Percentiles rank a stretch among this genome's conserved stretches.
These are phyloP conservation scores for Petrocephalus schoutedeni DNA, from an alignment of 2,797 vertebrate species.

Conservation along the genomic window DNA sequence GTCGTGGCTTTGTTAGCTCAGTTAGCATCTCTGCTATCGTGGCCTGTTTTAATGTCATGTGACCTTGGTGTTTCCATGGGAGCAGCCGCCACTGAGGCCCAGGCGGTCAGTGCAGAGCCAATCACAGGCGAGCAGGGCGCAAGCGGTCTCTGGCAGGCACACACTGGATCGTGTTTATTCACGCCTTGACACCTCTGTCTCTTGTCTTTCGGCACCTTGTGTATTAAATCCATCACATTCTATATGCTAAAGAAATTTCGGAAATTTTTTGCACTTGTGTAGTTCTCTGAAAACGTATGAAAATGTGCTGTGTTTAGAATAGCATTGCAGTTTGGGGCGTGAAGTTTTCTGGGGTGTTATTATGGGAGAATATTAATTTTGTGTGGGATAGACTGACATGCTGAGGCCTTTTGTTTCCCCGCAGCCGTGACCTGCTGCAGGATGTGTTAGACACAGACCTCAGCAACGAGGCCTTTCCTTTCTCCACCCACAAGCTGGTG, in stretches of 20 bases:
- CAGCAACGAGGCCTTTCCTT: conserved; percentile 83
- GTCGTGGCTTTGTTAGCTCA: not conserved
- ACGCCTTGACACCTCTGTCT: not conserved
- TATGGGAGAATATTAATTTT: not conserved
- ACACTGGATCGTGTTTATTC: not conserved
- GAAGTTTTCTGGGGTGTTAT: not conserved
- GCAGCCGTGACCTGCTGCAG: conserved; percentile 78
- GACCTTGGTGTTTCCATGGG: not conserved
- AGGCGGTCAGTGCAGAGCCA: not conserved
- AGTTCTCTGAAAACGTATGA: not conserved
- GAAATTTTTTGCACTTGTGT: not conserved
- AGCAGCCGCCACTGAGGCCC: not conserved
- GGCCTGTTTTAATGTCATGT: not conserved
- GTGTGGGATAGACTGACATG: not conserved
- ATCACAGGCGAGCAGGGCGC: not conserved
- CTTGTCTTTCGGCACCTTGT: not conserved
- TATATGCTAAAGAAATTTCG: too few relatives aligned
- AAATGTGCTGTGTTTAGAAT: not conserved
- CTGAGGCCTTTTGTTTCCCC: conserved; percentile 14
- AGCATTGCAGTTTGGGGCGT: not conserved
- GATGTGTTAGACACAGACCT: conserved; percentile 83
- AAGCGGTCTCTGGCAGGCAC: conserved; percentile 7
- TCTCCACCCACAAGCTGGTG: conserved; percentile 83
- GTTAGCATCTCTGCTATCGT: not conserved
- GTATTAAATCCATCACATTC: not conserved